These are phyloP conservation scores for Apis mellifera DNA, from an alignment of 1,140 invertebrate genomes.

Conservation along the genomic window Amel_HAv3.1 CM009942.2:10811501-10812000, in stretches of 20 bases:
- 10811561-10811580: neutral
- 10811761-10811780: neutral
- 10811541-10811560: neutral
- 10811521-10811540: conserved; percentile 34
- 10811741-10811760: neutral
- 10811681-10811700: neutral
- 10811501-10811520: conserved; percentile 27
- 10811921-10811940: conserved; percentile 62
- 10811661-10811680: neutral
- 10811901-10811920: conserved; percentile 65
- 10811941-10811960: conserved; percentile 65
- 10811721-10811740: neutral
- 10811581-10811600: neutral
- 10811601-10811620: neutral
- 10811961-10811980: conserved; percentile 60
- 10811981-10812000: conserved; percentile 64
- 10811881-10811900: conserved; percentile 43
- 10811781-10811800: conserved; percentile 10
- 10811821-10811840: conserved; percentile 66
- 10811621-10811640: neutral
- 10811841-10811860: conserved; percentile 37
- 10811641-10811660: neutral
- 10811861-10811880: conserved; percentile 9
- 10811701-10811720: neutral
- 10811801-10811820: conserved; percentile 35